Percentiles rank a stretch among this genome's conserved stretches.
Conservation (phyloP, 2,888 invertebrate species). For the Liopterus haemorrhoidalis region DNA sequence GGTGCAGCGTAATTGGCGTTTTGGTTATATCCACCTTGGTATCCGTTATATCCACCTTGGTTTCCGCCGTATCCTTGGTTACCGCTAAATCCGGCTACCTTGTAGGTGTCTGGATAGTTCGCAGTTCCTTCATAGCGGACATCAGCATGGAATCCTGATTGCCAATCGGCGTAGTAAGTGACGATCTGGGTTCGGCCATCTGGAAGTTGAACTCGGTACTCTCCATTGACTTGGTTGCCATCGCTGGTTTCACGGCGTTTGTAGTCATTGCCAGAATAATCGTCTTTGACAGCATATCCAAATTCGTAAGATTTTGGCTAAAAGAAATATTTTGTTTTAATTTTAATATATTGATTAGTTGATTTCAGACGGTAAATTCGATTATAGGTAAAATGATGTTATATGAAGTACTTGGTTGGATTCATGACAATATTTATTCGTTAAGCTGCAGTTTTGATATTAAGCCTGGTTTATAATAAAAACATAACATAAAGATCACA, state of each 20-base stretch:
- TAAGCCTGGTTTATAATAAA: too few species aligned
- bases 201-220: slow-evolving; percentile 56
- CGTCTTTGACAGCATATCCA: slow-evolving; percentile 73
- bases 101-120: slow-evolving; percentile 55
- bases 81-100: slow-evolving; percentile 23
- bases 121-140: slow-evolving; percentile 65
- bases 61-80: slow-evolving; percentile 15
- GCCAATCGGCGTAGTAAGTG: slow-evolving; percentile 73
- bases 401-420: too few species aligned
- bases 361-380: too few species aligned
- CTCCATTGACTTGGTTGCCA: slow-evolving; percentile 61
- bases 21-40: slow-evolving; percentile 30
- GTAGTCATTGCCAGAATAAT: slow-evolving; percentile 67
- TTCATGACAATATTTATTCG: too few species aligned
- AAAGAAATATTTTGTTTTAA: slow-evolving; percentile 31
- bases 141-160: slow-evolving; percentile 72
- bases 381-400: too few species aligned
- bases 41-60: slow-evolving; percentile 20
- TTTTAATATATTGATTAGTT: too few species aligned
- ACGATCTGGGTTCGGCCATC: slow-evolving; percentile 62
- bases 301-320: slow-evolving; percentile 73
- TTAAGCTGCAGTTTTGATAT: too few species aligned
- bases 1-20: slow-evolving; percentile 25
- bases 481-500: too few species aligned
- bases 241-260: slow-evolving; percentile 65